Conservation (phyloP, 2,888 invertebrate genomes). For the Rhogogaster chlorosoma region DNA sequence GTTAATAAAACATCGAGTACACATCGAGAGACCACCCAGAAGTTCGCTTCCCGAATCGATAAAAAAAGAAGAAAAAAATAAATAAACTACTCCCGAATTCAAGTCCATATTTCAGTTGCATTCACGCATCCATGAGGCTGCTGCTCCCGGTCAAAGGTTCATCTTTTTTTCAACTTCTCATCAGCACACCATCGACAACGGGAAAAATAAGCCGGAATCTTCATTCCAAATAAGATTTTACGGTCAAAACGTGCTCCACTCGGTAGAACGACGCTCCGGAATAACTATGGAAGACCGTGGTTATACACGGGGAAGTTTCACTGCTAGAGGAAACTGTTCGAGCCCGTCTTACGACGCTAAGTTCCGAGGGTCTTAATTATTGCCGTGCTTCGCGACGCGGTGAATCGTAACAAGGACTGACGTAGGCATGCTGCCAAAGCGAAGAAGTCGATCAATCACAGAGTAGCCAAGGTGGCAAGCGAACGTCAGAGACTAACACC, state of each 20-base stretch:
- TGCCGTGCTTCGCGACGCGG: constrained; percentile 35
- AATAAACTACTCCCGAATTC: constrained; percentile 32
- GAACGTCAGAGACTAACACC: not conserved
- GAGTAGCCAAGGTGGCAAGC: constrained; percentile 1
- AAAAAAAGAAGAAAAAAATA: constrained; percentile 55
- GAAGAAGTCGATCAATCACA: constrained; percentile 43
- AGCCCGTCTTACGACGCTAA: constrained; percentile 24
- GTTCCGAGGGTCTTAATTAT: constrained; percentile 46
- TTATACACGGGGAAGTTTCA: constrained; percentile 23
- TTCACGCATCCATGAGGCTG: constrained; percentile 30
- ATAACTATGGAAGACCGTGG: constrained; percentile 5
- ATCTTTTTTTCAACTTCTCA: constrained; percentile 58
- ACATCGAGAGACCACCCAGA: constrained; percentile 70
- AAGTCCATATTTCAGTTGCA: not conserved
- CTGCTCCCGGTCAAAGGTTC: constrained; percentile 56
- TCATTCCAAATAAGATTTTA: constrained; percentile 41
- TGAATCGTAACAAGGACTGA: constrained; percentile 44
- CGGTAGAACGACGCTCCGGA: not conserved
- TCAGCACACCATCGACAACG: not conserved
- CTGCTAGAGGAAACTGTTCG: constrained; percentile 17
- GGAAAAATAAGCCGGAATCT: not conserved
- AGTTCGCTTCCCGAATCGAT: constrained; percentile 71
- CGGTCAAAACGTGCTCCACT: constrained; percentile 26
- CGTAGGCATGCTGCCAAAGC: constrained; percentile 34
- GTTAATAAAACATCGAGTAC: constrained; percentile 55